A percentile compares a stretch with the other conserved stretches of the same genome.
phyloP scores from a whole-genome alignment of 2,888 invertebrate genomes.

The Spialia ferax region DNA sequence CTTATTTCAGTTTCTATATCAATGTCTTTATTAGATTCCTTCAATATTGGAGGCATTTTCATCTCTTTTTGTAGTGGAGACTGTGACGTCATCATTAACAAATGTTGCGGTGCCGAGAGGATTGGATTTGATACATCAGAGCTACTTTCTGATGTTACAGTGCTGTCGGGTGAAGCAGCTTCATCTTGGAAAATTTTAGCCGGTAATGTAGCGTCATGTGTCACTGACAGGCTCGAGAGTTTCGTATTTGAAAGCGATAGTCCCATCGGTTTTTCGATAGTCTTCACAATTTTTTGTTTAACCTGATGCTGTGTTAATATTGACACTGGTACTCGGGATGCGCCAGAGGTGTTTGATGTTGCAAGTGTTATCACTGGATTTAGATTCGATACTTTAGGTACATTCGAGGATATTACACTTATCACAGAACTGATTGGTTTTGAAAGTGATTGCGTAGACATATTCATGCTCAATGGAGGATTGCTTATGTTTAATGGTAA shows the following conservation, averaged over 20 bases:
- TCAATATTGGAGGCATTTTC: constrained; percentile 57
- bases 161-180: constrained; percentile 87
- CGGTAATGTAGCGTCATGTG: constrained; percentile 87
- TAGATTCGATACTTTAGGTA: constrained; percentile 69
- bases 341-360: constrained; percentile 62
- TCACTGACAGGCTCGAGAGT: constrained; percentile 85
- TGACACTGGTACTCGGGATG: constrained; percentile 75
- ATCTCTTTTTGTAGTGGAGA: constrained; percentile 57
- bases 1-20: constrained; percentile 83
- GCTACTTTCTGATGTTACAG: constrained; percentile 64
- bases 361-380: constrained; percentile 76
- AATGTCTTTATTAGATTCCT: constrained; percentile 70
- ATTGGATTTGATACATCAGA: constrained; percentile 56
- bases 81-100: constrained; percentile 56
- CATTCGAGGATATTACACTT: constrained; percentile 79
- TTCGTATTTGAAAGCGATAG: constrained; percentile 83
- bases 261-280: constrained; percentile 81
- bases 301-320: constrained; percentile 80
- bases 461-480: constrained; percentile 67
- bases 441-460: constrained; percentile 69
- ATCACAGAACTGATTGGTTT: constrained; percentile 80
- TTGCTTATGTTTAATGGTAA: constrained; percentile 71
- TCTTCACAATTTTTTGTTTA: constrained; percentile 83
- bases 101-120: constrained; percentile 55
- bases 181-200: constrained; percentile 90